Percentiles rank a stretch among this genome's conserved stretches.
Evolutionary conservation across 2,888 invertebrate genomes (phyloP).

Genomic region (Tiliacea citrago): DNA sequence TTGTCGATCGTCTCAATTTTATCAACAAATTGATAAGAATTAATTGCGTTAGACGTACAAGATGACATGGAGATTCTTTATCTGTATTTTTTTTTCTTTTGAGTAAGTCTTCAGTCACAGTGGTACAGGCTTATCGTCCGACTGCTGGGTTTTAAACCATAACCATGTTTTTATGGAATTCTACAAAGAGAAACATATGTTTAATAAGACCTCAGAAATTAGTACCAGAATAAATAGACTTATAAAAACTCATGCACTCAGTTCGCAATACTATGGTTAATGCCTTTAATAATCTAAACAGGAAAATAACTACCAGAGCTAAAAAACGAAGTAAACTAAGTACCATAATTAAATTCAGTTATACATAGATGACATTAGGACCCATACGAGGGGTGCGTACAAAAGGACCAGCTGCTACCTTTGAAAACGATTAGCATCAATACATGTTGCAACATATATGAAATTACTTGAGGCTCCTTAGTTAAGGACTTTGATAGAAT

Average conservation of each 20-base stretch:
- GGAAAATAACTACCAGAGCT: slow-evolving; percentile 23
- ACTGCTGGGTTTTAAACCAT: background rate
- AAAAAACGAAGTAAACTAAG: slow-evolving; percentile 50
- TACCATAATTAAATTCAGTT: slow-evolving; percentile 63
- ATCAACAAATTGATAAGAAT: slow-evolving; percentile 72
- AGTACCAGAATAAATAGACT: background rate
- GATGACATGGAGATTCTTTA: slow-evolving; percentile 29
- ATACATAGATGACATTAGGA: slow-evolving; percentile 70
- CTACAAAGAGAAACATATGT: background rate
- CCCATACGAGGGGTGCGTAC: slow-evolving; percentile 68
- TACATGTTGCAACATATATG: slow-evolving; percentile 68
- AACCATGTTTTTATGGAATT: background rate
- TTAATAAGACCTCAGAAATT: too few species aligned
- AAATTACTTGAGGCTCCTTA: slow-evolving; percentile 53
- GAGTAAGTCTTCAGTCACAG: background rate
- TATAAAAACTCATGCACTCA: background rate
- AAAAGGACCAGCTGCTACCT: slow-evolving; percentile 79
- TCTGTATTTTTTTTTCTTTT: slow-evolving; percentile 25
- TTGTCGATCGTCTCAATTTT: slow-evolving; percentile 70
- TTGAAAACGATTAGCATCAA: slow-evolving; percentile 77
- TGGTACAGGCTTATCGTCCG: background rate
- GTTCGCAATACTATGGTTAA: background rate
- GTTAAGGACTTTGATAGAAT: slow-evolving; percentile 42
- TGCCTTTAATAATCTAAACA: slow-evolving; percentile 29
- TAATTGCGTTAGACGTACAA: slow-evolving; percentile 57